These are phyloP conservation scores for Scaptomyza cyrtandrae DNA, from an alignment of 2,888 invertebrate species.

Conservation along the genomic window DNA sequence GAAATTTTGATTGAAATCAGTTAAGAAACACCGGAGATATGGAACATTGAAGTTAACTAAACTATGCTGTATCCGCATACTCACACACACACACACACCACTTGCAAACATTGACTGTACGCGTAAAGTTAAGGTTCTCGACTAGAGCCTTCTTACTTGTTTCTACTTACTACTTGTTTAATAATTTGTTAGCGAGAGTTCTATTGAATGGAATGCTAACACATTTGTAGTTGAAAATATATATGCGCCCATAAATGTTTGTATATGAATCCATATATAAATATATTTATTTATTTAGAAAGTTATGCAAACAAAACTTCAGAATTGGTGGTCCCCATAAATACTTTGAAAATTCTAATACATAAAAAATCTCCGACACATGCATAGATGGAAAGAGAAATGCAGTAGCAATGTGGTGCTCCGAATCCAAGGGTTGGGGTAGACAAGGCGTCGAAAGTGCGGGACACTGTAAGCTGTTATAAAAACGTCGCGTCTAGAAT, in stretches of 20 bases:
- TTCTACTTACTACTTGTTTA: no score
- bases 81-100: no score
- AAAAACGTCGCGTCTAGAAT: slow-evolving; percentile 65
- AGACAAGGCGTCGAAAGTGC: background rate
- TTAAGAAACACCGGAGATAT: no score
- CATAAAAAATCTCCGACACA: slow-evolving; percentile 50
- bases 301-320: slow-evolving; percentile 54
- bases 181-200: background rate
- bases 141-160: no score
- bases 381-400: slow-evolving; percentile 20
- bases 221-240: background rate
- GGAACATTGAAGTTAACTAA: no score
- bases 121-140: no score
- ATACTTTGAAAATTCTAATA: slow-evolving; percentile 58
- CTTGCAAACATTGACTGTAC: no score
- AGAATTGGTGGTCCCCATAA: slow-evolving; percentile 65
- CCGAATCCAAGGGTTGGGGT: background rate
- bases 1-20: no score
- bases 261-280: background rate
- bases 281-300: slow-evolving; percentile 63
- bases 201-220: background rate
- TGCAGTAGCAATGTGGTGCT: slow-evolving; percentile 23
- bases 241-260: slow-evolving; percentile 25
- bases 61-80: no score
- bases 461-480: slow-evolving; percentile 34